These are phyloP conservation scores for Poicephalus meyeri DNA, from an alignment of 2,113 vertebrate species.

Conservation along the genomic window DNA sequence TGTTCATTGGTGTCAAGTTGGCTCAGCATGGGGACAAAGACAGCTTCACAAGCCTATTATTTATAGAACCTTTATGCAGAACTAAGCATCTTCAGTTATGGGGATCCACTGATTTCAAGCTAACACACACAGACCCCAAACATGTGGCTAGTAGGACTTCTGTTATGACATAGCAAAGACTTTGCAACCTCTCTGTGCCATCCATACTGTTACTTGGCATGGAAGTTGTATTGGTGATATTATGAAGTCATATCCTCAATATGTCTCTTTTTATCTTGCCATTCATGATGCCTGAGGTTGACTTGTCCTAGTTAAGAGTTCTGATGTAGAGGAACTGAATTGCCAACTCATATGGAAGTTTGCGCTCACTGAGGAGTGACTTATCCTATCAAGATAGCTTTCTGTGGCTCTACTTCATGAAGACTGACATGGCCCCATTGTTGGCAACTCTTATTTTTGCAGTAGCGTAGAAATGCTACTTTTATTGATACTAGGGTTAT, in stretches of 20 bases:
- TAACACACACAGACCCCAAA: neutral
- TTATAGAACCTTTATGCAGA: neutral
- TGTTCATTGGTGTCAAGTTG: neutral
- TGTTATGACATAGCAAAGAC: neutral
- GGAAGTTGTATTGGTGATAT: neutral
- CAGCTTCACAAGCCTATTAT: neutral
- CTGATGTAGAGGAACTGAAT: neutral
- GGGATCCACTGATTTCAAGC: neutral
- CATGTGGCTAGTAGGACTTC: neutral
- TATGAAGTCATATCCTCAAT: neutral
- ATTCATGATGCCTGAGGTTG: accelerated
- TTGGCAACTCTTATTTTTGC: neutral
- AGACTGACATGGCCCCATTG: accelerated
- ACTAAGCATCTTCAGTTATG: neutral
- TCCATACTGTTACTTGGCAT: neutral
- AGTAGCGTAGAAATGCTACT: neutral
- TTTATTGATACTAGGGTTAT: neutral
- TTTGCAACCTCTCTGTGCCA: neutral
- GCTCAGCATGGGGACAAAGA: neutral
- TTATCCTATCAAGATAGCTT: neutral
- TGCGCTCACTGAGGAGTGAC: neutral
- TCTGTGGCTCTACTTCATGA: neutral
- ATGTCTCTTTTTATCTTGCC: neutral
- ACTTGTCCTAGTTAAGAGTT: neutral
- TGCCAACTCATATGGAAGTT: neutral